Evolutionary conservation across 2,113 vertebrate species (phyloP).

Genomic region (Lates calcarifer): DNA sequence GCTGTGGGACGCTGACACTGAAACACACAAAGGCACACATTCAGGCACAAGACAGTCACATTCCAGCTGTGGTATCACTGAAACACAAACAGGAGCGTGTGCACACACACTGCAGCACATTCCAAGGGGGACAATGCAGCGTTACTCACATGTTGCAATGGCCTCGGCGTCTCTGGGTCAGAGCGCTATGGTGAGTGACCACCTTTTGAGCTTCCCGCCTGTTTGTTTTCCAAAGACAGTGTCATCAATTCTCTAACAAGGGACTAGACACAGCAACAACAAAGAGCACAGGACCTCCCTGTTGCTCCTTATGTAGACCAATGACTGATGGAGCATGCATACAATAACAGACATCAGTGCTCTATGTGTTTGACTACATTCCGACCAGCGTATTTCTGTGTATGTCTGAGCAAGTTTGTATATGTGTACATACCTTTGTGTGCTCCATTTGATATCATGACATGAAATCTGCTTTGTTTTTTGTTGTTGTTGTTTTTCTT

Average conservation of each 20-base stretch:
- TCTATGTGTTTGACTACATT: conserved; percentile 59
- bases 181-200: conserved; percentile 79
- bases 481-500: too few species aligned
- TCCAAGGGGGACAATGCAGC: conserved; percentile 69
- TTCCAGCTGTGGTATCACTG: conserved; percentile 75
- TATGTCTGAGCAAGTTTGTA: conserved; percentile 32
- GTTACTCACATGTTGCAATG: conserved; percentile 74
- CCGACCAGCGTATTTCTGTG: conserved; percentile 35
- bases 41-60: conserved; percentile 80
- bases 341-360: conserved; percentile 64
- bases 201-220: conserved; percentile 80
- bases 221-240: conserved; percentile 83
- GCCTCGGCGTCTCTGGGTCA: conserved; percentile 81
- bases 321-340: conserved; percentile 72
- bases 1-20: conserved; percentile 53
- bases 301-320: conserved; percentile 53
- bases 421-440: conserved; percentile 29
- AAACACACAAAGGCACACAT: conserved; percentile 74
- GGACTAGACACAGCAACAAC: conserved; percentile 81
- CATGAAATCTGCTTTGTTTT: conserved; percentile 15
- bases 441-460: conserved; percentile 41
- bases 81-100: conserved; percentile 82
- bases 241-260: conserved; percentile 84
- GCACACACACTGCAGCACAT: conserved; percentile 70
- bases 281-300: conserved; percentile 76